phyloP scores from a whole-genome alignment of 2,888 invertebrate genomes.

The Neoascia interrupta region DNA sequence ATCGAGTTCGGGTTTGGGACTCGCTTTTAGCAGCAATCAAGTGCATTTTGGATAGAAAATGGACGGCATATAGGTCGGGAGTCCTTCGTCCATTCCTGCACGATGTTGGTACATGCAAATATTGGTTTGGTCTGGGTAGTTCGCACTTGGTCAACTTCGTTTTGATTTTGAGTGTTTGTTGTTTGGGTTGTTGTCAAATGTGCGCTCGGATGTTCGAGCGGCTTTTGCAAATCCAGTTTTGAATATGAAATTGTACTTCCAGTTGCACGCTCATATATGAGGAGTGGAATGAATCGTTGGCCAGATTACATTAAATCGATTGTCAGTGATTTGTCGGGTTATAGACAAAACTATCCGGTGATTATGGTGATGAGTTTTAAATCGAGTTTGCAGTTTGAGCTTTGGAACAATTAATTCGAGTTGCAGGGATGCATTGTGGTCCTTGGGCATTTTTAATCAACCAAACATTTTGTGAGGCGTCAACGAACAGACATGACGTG shows the following conservation, averaged over 20 bases:
- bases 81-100: conserved; percentile 30
- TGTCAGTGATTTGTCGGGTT: conserved; percentile 47
- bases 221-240: conserved; percentile 41
- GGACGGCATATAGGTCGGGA: conserved; percentile 18
- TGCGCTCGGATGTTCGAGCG: conserved; percentile 70
- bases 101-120: conserved; percentile 58
- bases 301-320: conserved; percentile 41
- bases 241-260: conserved; percentile 48
- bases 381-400: not conserved
- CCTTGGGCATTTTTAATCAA: too few species aligned
- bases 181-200: conserved; percentile 74
- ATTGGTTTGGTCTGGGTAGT: conserved; percentile 13
- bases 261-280: conserved; percentile 1
- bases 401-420: too few species aligned
- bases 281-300: conserved; percentile 6
- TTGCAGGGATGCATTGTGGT: too few species aligned
- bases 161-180: conserved; percentile 71
- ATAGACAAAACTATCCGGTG: too few species aligned
- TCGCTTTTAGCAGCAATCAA: conserved; percentile 62
- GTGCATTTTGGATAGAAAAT: conserved; percentile 51
- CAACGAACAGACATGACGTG: too few species aligned
- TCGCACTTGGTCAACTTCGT: conserved; percentile 45
- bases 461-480: too few species aligned
- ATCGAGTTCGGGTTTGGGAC: conserved; percentile 15
- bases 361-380: conserved; percentile 13